These are phyloP conservation scores for Pristionchus exspectatus DNA, from an alignment of 2,888 invertebrate species.

Conservation along the genomic window DNA sequence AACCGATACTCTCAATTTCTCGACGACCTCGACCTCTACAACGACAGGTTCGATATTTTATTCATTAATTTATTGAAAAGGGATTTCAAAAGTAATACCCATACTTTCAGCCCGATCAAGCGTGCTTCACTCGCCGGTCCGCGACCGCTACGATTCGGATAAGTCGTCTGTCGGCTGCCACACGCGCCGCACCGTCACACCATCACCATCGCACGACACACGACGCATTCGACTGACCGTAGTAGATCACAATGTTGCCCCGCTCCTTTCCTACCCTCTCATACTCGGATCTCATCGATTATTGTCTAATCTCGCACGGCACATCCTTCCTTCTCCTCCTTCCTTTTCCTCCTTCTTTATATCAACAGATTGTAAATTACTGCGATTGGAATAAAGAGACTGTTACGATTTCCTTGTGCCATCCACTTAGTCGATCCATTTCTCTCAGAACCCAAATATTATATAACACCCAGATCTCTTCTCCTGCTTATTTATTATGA, in stretches of 20 bases:
- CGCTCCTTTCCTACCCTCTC: neutral
- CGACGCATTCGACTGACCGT: conserved; percentile 9
- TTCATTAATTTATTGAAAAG: neutral
- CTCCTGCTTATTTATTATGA: neutral
- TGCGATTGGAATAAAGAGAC: conserved; percentile 50
- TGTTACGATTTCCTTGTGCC: neutral
- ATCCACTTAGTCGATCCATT: neutral
- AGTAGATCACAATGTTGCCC: conserved; percentile 46
- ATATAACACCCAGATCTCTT: neutral
- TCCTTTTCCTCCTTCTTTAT: neutral
- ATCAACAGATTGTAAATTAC: conserved; percentile 29
- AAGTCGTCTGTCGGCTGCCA: conserved; percentile 29
- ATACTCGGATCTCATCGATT: conserved; percentile 7
- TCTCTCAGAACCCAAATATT: neutral
- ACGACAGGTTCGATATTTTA: neutral
- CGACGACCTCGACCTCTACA: conserved; percentile 39
- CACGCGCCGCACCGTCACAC: conserved; percentile 32
- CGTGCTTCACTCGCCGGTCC: conserved; percentile 45
- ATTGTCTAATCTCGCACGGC: conserved; percentile 48
- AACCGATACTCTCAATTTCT: conserved; percentile 34
- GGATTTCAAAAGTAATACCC: neutral
- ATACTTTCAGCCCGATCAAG: conserved; percentile 40
- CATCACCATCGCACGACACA: conserved; percentile 37
- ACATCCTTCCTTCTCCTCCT: neutral
- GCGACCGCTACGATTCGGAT: conserved; percentile 49